These are phyloP conservation scores for Pollicipes pollicipes DNA, from an alignment of 1,140 invertebrate species.

Conservation along the genomic window DNA sequence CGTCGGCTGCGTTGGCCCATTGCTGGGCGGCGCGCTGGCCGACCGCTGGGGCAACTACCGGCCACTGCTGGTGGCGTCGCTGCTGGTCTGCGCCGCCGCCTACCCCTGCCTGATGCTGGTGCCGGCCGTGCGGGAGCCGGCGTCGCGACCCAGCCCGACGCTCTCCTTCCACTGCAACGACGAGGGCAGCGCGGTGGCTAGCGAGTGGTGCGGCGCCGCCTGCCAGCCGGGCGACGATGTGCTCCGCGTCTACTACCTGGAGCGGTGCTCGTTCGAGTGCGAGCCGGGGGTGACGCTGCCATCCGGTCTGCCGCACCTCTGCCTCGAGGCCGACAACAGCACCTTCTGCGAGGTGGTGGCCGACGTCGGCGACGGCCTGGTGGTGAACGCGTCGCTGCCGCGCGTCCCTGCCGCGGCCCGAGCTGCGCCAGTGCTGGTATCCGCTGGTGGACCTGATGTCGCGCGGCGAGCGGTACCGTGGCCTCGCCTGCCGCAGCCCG, in stretches of 20 bases:
- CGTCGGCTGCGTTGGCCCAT: conserved; percentile 46
- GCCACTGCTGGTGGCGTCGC: conserved; percentile 42
- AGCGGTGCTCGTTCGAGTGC: not conserved
- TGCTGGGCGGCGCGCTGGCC: conserved; percentile 44
- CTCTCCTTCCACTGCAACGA: not conserved
- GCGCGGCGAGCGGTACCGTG: conserved; percentile 7
- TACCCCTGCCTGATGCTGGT: conserved; percentile 19
- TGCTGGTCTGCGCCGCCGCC: conserved; percentile 37
- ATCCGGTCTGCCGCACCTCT: not conserved
- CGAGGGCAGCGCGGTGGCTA: not conserved
- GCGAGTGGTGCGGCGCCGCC: not conserved
- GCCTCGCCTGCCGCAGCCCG: conserved; percentile 33
- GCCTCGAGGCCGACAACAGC: not conserved
- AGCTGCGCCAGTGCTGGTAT: conserved; percentile 22
- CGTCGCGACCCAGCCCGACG: not conserved
- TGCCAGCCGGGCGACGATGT: not conserved
- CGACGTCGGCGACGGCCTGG: conserved; percentile 31
- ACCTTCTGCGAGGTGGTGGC: conserved; percentile 17
- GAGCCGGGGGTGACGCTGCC: not conserved
- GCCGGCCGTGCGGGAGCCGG: conserved; percentile 2
- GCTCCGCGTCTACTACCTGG: not conserved
- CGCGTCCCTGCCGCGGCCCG: conserved; percentile 28
- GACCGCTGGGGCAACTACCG: conserved; percentile 40
- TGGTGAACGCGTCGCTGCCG: conserved; percentile 33
- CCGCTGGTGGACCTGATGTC: conserved; percentile 13